Evolutionary conservation across 2,888 invertebrate genomes (phyloP), one percentile per base, ranked within the genome.

Genomic region (Callimorpha dominula): DNA sequence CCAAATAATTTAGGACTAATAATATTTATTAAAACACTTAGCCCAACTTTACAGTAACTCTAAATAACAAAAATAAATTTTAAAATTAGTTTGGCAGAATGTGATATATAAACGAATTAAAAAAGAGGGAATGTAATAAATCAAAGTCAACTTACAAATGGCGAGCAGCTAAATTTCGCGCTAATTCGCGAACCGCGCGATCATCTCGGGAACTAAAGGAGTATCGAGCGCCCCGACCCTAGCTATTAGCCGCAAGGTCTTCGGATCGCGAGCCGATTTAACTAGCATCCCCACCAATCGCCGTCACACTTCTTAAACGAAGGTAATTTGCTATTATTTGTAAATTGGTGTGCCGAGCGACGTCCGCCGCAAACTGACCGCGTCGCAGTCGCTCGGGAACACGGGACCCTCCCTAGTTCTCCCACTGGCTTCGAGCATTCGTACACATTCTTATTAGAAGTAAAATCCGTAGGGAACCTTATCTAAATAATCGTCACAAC

Each of bases 271-370:
- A 93, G 91, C 90, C 94, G 94, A 95, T 95, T 95, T 94, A 94
- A 88, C 91, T 90, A 90, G 85, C 93, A 94, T 94, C 94, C 93
- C 95, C 95, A 94, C 95, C 95, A 95, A 94, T 93, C 92, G 90
- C 90, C 88, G 92, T 92, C 91, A 92, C 95, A 95, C 94, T 93
- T 94, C 95, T 95, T 95, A 94, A 95, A 95, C 95, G 94, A 93
- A 93, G 94, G 95, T 94, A 95, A 95, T 95, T 95, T 93, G 94
- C 94, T 94, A 93, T 94, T 94, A 95, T 94, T 95, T 93, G 95
- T 94, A 95, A 95, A 95, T 95, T 95, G 95, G 93, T 91, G 92
- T 89, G 83, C 88, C 90, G 91, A 90, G 91, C 90, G 86, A 91
- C 94, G 93, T 93, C 94, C 94, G 94, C 89, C 88, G 86, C 88